Base-by-base conservation (phyloP, 2,888 invertebrate species). In the Sarcophaga rosellei region DNA sequence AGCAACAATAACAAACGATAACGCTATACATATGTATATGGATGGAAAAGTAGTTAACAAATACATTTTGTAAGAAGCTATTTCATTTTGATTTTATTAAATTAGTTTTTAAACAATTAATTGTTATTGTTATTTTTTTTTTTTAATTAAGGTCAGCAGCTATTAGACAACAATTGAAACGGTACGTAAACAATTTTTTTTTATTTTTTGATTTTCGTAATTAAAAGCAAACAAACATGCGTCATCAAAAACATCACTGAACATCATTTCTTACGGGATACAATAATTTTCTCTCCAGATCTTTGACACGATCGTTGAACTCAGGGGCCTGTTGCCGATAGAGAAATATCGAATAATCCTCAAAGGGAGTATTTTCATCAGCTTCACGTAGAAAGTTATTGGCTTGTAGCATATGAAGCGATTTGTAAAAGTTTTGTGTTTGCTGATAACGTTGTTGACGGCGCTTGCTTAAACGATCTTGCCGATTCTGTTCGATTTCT, bases 321-420 rank as follows among this genome's bases (percentile, higher is more conserved):
- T 96, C 95, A 10, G 97, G 96, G 20, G 97, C 97, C 81, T 96
- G 96, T 93, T 97, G 97, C 75, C 97, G 95, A 93, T 97, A 98
- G 91, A 97, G 95, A 93, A 96, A 97, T 90, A 97, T 95, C 44
- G 97, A 96, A 94, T 97, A 97, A 93, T 97, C 96, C 93, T 97
- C 96, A 91, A 97, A 95, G 84, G 96, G 96, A 88, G 93, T 93
- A 78, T 94, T 94, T 4, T 94, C 94, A 47, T 95, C 94, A 45
- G 95, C 95, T 88, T 95, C 93, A 86, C 95, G 95, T 82, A 93
- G 87, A 35, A 93, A 90, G 70, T 95, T 96, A 92, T 97, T 97
- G 3, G 96, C 95, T 90, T 97, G 96, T 90, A 97, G 93, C 96
- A 97, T 96, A 93, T 96, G 96, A 93, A 97, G 94, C 92, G 97